Evolutionary conservation across 1,140 invertebrate species (phyloP), one percentile per base, ranked within the genome.

Genomic region (Andricus grossulariae): DNA sequence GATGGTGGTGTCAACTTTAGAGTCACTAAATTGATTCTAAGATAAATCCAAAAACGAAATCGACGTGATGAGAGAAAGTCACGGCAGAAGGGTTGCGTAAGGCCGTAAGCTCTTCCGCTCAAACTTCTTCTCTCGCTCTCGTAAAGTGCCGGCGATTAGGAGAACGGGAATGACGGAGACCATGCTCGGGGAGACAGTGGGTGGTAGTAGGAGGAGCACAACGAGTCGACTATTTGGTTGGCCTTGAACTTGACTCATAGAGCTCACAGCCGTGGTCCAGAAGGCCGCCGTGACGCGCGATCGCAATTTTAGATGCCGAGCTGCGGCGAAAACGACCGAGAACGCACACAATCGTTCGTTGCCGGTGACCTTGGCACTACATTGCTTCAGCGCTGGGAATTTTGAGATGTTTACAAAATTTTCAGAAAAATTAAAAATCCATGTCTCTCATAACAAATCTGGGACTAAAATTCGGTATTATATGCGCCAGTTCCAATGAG

Each of bases 291-390:
- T 75, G 74, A 75, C 71, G 66, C 72, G 83, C 79, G 81, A 83
- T 84, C 83, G 85, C 86, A 86, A 88, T 86, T 88, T 86, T 86
- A 88, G 84, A 87, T 76, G 82, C 85, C 89, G 88, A 90, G 80
- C 71, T 75, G 88, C 88, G 88, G 89, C 82, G 72, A 60, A 25
- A 50, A 57, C 50, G 74, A 74, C 32, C 70, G 32, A 39, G 55
- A 55, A 19, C 71, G 15, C 52, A n/a, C 4, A 11, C 19, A 73
- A 19, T 52, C 50, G 45, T 21, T 0, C 7, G 21, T 70, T 70
- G 15, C 16, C 16, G 13, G 19, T 16, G 39, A 45, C 39, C 39
- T 45, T 45, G 39, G 8, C 10, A 45, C 39, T 45, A 45, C 39
- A 11, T 10, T 45, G 39, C 39, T 45, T 45, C 39, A 45, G 10